Conservation (phyloP, 2,113 vertebrate genomes). For the Pituophis catenifer region DNA sequence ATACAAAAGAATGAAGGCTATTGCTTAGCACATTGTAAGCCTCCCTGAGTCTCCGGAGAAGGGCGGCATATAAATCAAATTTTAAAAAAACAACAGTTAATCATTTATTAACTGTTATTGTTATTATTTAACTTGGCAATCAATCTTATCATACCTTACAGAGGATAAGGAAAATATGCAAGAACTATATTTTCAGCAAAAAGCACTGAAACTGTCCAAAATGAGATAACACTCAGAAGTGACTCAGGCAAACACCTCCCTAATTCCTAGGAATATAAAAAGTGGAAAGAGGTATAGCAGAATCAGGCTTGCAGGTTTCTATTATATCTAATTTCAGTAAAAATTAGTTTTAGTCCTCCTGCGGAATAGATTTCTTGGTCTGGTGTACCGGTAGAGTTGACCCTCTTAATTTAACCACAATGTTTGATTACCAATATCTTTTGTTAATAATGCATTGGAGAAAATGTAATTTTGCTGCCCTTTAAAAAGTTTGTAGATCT, state of each 20-base stretch:
- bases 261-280: neutral
- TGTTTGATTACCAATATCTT: neutral
- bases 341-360: neutral
- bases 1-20: too few relatives aligned
- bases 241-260: neutral
- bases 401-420: too few relatives aligned
- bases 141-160: neutral
- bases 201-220: neutral
- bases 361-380: neutral
- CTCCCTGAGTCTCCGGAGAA: too few relatives aligned
- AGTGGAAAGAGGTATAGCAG: neutral
- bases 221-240: neutral
- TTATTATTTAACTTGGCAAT: neutral
- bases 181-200: neutral
- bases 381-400: neutral
- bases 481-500: neutral
- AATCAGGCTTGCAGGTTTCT: neutral
- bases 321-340: neutral
- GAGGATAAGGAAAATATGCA: neutral
- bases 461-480: neutral
- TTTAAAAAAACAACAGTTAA: neutral
- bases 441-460: neutral
- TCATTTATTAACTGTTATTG: neutral
- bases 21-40: too few relatives aligned
- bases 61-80: too few relatives aligned